Percentiles rank a stretch among this genome's conserved stretches.
Conservation (phyloP, 2,113 vertebrate species). For the Gallinago media region DNA sequence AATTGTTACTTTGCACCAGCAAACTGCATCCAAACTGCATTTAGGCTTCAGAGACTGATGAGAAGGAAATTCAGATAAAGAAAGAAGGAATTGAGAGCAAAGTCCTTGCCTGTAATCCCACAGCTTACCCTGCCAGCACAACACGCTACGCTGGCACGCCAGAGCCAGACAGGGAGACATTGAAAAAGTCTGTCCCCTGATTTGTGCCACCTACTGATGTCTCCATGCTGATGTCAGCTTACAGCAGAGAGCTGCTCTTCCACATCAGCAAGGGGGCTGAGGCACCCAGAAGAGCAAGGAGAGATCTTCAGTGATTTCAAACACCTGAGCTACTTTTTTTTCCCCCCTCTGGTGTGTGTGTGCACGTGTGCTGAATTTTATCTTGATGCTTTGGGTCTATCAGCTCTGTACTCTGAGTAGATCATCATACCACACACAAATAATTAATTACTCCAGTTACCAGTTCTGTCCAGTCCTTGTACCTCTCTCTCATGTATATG, state of each 20-base stretch:
- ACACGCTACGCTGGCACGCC: accelerated
- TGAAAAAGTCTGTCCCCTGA: background rate
- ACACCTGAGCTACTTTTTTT: background rate
- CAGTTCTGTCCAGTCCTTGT: too few species aligned
- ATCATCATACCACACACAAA: background rate
- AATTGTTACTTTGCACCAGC: accelerated
- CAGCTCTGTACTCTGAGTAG: background rate
- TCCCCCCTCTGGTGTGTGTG: background rate
- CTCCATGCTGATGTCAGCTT: background rate
- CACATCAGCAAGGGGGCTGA: background rate
- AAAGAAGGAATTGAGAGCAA: background rate
- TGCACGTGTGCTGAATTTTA: background rate
- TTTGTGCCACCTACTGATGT: background rate
- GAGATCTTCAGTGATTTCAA: background rate
- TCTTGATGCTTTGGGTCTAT: background rate
- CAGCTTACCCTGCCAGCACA: background rate
- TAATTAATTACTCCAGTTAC: background rate
- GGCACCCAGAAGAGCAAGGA: background rate
- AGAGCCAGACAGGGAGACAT: background rate
- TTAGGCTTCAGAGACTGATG: background rate
- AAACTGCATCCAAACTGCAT: background rate
- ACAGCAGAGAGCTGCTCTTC: background rate
- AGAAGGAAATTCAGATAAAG: background rate
- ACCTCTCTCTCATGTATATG: background rate
- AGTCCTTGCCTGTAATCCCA: background rate